A percentile compares a stretch with the other conserved stretches of the same genome.
Evolutionary conservation across 1,140 invertebrate genomes (phyloP).

Genomic region (Papilio machaon): DNA sequence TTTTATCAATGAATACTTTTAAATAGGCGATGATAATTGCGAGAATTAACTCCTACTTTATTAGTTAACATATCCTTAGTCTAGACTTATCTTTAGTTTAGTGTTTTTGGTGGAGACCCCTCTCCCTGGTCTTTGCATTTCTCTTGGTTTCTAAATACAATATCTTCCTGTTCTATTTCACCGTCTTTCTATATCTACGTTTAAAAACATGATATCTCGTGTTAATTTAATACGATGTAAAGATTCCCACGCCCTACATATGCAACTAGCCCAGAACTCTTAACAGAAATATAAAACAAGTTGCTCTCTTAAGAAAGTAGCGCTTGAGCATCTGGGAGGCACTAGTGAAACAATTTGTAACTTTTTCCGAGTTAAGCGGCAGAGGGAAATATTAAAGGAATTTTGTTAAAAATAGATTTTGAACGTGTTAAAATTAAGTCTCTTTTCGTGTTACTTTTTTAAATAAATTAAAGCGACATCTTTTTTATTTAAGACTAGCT

Average conservation of each 20-base stretch:
- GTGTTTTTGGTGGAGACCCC: no score
- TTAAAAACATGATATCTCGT: neutral
- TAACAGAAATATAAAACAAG: slow-evolving; percentile 17
- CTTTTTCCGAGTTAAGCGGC: slow-evolving; percentile 10
- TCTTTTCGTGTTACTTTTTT: neutral
- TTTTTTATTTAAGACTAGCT: neutral
- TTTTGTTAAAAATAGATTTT: slow-evolving; percentile 13
- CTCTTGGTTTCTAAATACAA: neutral
- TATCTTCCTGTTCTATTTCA: neutral
- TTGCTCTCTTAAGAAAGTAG: slow-evolving; percentile 3
- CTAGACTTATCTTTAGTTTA: no score
- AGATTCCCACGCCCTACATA: neutral
- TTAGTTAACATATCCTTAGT: no score
- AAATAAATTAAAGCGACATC: neutral
- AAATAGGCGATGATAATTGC: no score
- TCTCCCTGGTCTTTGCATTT: neutral
- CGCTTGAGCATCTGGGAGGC: neutral
- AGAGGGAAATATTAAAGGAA: slow-evolving; percentile 12
- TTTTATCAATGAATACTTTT: no score
- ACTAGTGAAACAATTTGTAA: slow-evolving; percentile 19
- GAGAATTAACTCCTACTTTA: no score
- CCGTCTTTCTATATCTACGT: no score
- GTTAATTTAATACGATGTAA: neutral
- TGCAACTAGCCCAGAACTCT: neutral
- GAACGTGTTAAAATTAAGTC: neutral